phyloP scores from a whole-genome alignment of 2,888 invertebrate species.

The Epicampocera succincta region DNA sequence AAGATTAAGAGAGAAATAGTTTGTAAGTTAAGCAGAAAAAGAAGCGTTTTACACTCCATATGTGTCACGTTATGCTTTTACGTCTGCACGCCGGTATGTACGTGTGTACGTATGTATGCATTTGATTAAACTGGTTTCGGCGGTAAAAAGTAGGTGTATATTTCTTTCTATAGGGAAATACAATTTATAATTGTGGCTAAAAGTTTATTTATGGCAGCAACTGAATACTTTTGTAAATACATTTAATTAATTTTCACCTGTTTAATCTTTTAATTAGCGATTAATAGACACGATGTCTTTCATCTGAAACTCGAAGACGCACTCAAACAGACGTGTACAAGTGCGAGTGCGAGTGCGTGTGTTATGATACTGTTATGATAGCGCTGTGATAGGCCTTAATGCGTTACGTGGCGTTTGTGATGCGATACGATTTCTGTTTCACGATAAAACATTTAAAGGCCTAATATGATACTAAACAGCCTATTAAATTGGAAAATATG shows the following conservation, averaged over 20 bases:
- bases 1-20: constrained; percentile 29
- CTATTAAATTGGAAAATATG: constrained; percentile 15
- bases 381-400: constrained; percentile 47
- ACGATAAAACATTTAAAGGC: constrained; percentile 34
- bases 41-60: constrained; percentile 1
- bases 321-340: not conserved
- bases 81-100: not conserved
- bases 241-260: constrained; percentile 60
- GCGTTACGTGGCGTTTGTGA: constrained; percentile 28
- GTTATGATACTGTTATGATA: constrained; percentile 50
- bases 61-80: constrained; percentile 7
- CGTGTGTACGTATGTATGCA: not conserved
- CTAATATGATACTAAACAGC: constrained; percentile 24
- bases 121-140: constrained; percentile 42
- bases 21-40: not conserved
- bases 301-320: constrained; percentile 17
- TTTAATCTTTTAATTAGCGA: constrained; percentile 66
- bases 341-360: not conserved
- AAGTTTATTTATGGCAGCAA: constrained; percentile 48
- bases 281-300: constrained; percentile 59
- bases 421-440: constrained; percentile 9
- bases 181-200: constrained; percentile 45
- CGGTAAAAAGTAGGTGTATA: not conserved
- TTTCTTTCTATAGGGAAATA: constrained; percentile 51
- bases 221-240: constrained; percentile 41